Percentiles rank a stretch among this genome's conserved stretches.
These are phyloP conservation scores for Coleophora flavipennella DNA, from an alignment of 2,888 invertebrate genomes.

Conservation along the genomic window DNA sequence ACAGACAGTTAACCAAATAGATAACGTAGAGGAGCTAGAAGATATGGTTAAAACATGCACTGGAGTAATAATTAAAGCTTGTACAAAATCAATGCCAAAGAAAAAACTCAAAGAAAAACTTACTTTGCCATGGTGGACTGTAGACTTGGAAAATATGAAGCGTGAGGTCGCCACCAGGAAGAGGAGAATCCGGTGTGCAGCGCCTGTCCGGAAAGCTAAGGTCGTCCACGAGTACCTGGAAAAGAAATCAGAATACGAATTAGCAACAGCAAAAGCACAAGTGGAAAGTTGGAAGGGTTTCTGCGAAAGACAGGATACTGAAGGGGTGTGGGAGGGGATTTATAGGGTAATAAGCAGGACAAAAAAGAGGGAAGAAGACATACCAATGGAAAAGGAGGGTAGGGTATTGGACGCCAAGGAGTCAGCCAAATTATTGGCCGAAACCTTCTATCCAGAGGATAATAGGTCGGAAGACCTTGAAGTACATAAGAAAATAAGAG, in stretches of 20 bases:
- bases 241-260: conserved; percentile 12
- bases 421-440: conserved; percentile 5
- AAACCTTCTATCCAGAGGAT: conserved; percentile 6
- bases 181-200: no score
- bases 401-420: no score
- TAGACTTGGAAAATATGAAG: not conserved
- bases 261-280: no score
- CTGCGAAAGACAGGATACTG: no score
- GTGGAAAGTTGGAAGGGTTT: no score
- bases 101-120: conserved; percentile 2
- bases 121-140: conserved; percentile 17
- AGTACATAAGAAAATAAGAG: not conserved
- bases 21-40: no score
- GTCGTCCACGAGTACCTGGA: conserved; percentile 15
- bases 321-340: no score
- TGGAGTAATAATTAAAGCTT: no score
- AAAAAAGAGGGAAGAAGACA: not conserved
- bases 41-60: no score
- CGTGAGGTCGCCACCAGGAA: no score
- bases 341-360: no score
- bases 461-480: not conserved
- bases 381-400: not conserved
- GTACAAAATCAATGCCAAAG: not conserved
- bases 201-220: conserved; percentile 8
- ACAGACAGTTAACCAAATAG: no score